These are phyloP conservation scores for Drosophila arawakana DNA, from an alignment of 1,140 invertebrate genomes.

Conservation along the genomic window DNA sequence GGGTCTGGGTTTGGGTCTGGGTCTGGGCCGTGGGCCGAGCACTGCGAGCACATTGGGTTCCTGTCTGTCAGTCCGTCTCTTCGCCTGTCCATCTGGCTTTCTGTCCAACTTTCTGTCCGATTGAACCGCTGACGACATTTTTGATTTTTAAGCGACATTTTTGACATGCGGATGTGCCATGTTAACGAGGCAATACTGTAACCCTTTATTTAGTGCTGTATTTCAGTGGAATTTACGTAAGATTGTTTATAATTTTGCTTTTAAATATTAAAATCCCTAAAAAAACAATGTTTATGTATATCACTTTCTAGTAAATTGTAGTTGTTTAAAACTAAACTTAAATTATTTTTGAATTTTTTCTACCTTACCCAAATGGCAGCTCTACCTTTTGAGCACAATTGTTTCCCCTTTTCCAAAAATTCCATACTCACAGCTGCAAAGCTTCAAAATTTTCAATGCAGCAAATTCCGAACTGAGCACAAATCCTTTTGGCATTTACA, in stretches of 20 bases:
- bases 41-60: constrained; percentile 52
- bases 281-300: no score
- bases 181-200: constrained; percentile 61
- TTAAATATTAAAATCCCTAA: no score
- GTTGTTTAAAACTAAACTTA: no score
- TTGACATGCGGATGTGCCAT: constrained; percentile 82
- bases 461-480: constrained; percentile 36
- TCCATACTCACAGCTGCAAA: constrained; percentile 54
- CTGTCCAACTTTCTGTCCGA: constrained; percentile 18
- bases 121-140: constrained; percentile 45
- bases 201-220: neutral
- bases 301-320: no score
- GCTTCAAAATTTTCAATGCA: constrained; percentile 26
- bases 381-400: constrained; percentile 44
- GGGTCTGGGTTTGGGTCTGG: constrained; percentile 41
- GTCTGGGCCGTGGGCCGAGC: constrained; percentile 45
- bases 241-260: no score
- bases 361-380: no score
- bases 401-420: constrained; percentile 12
- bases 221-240: no score
- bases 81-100: constrained; percentile 38
- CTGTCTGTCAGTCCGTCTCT: constrained; percentile 51
- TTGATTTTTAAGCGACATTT: constrained; percentile 82
- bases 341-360: no score
- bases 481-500: constrained; percentile 78